A percentile compares a stretch with the other conserved stretches of the same genome.
Conservation (phyloP, 2,113 vertebrate genomes). For the Rhombomys opimus region DNA sequence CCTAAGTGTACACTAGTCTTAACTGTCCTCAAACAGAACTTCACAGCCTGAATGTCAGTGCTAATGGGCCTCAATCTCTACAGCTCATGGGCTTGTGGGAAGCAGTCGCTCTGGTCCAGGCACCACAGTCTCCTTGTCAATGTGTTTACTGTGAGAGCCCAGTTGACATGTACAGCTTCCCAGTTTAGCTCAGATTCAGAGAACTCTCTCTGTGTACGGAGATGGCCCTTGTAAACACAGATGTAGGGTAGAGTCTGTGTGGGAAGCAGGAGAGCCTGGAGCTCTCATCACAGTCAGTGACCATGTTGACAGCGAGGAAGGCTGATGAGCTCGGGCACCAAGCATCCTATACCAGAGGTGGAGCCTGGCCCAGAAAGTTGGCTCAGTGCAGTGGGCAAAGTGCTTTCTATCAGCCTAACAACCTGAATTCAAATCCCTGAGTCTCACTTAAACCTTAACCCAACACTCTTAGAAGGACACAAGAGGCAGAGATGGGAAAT, state of each 20-base stretch:
- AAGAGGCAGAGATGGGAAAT: not conserved
- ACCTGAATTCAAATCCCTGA: not conserved
- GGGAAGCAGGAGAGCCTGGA: not conserved
- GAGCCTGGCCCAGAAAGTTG: not conserved
- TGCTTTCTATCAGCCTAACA: not conserved
- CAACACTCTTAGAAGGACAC: not conserved
- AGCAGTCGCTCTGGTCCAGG: not conserved
- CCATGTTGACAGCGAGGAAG: not conserved
- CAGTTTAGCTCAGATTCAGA: not conserved
- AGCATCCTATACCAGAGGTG: not conserved
- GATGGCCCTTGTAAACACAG: not conserved
- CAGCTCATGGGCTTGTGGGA: not conserved
- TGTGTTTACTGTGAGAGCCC: not conserved
- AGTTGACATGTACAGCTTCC: not conserved
- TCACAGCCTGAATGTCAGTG: not conserved
- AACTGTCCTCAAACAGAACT: not conserved
- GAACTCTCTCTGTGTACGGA: not conserved
- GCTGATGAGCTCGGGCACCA: not conserved
- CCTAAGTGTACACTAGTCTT: not conserved
- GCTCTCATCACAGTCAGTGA: not conserved
- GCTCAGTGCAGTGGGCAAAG: too few relatives aligned
- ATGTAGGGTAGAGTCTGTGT: not conserved
- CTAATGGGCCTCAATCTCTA: not conserved
- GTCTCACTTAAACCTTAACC: not conserved
- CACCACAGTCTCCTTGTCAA: not conserved